A percentile compares a stretch with the other conserved stretches of the same genome.
Conservation (phyloP, 2,113 vertebrate species). For the Barnardius zonarius region DNA sequence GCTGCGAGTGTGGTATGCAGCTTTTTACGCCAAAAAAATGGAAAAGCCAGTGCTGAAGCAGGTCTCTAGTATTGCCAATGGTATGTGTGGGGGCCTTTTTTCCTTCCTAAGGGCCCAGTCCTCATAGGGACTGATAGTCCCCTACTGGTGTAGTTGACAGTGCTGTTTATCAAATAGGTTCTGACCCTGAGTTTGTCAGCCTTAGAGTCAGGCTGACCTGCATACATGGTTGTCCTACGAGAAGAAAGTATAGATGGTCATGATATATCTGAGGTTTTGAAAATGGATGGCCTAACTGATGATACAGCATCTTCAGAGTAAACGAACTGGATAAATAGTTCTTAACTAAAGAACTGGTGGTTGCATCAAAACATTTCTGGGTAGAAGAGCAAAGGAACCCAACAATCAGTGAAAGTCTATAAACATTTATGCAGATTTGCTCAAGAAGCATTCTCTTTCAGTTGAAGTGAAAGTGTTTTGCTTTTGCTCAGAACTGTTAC, state of each 20-base stretch:
- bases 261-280: neutral
- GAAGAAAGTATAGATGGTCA: neutral
- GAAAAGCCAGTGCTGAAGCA: slow-evolving; percentile 88
- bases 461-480: neutral
- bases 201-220: neutral
- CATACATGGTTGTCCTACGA: neutral
- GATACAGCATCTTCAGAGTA: neutral
- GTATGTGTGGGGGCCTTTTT: slow-evolving; percentile 71
- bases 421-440: neutral
- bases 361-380: neutral
- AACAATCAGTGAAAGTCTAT: neutral
- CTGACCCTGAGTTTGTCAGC: neutral
- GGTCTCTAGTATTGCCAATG: slow-evolving; percentile 65
- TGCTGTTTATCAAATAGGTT: neutral
- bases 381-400: neutral
- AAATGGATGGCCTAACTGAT: neutral
- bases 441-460: neutral
- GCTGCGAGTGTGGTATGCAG: slow-evolving; percentile 97
- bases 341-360: neutral
- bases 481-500: neutral
- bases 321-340: neutral
- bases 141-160: neutral
- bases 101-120: slow-evolving; percentile 43
- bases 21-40: slow-evolving; percentile 99
- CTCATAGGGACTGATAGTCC: neutral